Percentiles rank a stretch among this genome's conserved stretches.
These are phyloP conservation scores for Troides oblongomaculatus DNA, from an alignment of 2,888 invertebrate genomes.

Conservation along the genomic window DNA sequence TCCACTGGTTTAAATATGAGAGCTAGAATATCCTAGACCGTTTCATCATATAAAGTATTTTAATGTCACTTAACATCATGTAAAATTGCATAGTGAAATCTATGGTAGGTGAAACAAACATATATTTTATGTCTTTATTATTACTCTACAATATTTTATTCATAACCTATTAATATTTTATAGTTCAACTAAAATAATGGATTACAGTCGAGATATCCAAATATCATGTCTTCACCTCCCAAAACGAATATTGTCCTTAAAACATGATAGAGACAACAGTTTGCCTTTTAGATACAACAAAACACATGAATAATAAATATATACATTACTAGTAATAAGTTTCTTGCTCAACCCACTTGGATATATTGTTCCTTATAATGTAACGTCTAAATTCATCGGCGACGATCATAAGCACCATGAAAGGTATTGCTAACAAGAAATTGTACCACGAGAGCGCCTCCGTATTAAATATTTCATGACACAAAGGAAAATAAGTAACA, in stretches of 20 bases:
- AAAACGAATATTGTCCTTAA: background rate
- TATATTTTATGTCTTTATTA: too few species aligned
- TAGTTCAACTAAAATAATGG: too few species aligned
- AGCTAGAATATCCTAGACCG: too few species aligned
- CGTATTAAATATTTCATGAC: constrained; percentile 84
- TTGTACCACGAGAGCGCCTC: constrained; percentile 84
- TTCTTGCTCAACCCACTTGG: constrained; percentile 86
- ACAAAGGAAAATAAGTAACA: constrained; percentile 85
- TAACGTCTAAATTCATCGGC: constrained; percentile 87
- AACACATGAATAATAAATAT: background rate
- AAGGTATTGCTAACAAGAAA: constrained; percentile 87
- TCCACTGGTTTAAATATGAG: too few species aligned
- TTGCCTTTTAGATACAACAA: background rate
- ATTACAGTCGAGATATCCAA: too few species aligned
- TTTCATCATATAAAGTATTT: too few species aligned
- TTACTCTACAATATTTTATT: too few species aligned
- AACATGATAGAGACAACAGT: background rate
- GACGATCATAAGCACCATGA: constrained; percentile 85
- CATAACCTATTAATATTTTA: too few species aligned
- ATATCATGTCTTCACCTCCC: too few species aligned
- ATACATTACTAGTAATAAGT: constrained; percentile 80
- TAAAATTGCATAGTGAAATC: too few species aligned
- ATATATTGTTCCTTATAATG: constrained; percentile 83
- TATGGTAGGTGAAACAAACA: too few species aligned
- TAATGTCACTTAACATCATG: too few species aligned